Percentiles rank a stretch among this genome's conserved stretches.
Evolutionary conservation across 2,888 invertebrate species (phyloP).

Genomic region (Argyresthia albistria): DNA sequence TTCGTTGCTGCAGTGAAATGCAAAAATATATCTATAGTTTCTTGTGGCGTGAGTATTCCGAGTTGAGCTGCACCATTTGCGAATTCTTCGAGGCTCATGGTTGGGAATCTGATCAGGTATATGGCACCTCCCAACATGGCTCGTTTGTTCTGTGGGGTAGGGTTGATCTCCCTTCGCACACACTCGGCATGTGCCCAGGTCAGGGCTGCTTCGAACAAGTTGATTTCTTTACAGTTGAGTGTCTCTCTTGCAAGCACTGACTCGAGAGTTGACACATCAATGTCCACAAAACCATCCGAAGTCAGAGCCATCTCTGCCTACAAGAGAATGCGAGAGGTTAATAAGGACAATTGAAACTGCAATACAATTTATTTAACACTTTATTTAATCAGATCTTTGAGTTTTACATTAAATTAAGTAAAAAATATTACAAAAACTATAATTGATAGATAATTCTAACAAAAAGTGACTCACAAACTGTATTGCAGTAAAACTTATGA

Average conservation of each 20-base stretch:
- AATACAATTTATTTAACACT: constrained; percentile 65
- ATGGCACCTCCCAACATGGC: constrained; percentile 83
- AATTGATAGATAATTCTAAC: too few species aligned
- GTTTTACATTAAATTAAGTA: constrained; percentile 22
- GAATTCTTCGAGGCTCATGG: constrained; percentile 92
- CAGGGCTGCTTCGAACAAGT: constrained; percentile 90
- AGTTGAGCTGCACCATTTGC: constrained; percentile 96
- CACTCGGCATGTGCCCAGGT: constrained; percentile 97
- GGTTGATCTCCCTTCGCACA: constrained; percentile 84
- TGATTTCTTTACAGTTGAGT: constrained; percentile 94
- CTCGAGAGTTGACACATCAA: constrained; percentile 93
- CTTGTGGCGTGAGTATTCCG: constrained; percentile 91
- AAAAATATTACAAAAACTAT: constrained; percentile 20
- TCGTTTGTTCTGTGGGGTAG: constrained; percentile 84
- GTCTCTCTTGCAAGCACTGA: constrained; percentile 94
- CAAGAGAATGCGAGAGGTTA: constrained; percentile 32
- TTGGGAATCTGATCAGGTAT: constrained; percentile 92
- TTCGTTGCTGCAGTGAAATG: constrained; percentile 93
- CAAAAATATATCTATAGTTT: constrained; percentile 95
- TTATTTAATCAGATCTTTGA: constrained; percentile 47
- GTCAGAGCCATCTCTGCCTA: constrained; percentile 96
- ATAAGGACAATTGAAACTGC: constrained; percentile 61
- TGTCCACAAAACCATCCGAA: constrained; percentile 96
- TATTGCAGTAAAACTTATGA: constrained; percentile 58
- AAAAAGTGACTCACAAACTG: constrained; percentile 36